These are phyloP conservation scores for Crocodylus rhombifer DNA, from an alignment of 2,797 vertebrate genomes.

Conservation along the genomic window DNA sequence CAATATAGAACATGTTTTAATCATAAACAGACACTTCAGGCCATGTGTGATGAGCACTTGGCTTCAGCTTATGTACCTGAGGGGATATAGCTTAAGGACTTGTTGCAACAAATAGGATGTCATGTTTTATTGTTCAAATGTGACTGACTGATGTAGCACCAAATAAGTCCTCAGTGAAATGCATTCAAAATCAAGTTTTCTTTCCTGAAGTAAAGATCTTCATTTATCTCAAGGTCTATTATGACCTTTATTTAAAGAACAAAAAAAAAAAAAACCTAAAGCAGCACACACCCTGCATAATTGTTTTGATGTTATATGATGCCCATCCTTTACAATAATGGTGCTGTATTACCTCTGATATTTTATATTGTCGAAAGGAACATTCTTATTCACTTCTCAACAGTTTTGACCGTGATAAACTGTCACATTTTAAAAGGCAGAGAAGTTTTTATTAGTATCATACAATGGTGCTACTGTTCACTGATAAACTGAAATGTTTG, in stretches of 20 bases:
- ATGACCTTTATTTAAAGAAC: not conserved
- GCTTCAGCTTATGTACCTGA: conserved; percentile 8
- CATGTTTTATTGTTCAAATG: not conserved
- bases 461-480: not conserved
- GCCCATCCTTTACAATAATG: not conserved
- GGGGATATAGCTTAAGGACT: conserved; percentile 9
- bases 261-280: not conserved
- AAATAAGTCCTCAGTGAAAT: conserved; percentile 1
- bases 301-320: not conserved
- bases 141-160: not conserved
- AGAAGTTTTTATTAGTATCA: not conserved
- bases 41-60: not conserved
- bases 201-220: not conserved
- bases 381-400: not conserved
- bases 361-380: not conserved
- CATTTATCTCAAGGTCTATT: not conserved
- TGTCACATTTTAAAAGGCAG: not conserved
- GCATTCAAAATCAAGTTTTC: not conserved
- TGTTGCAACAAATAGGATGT: conserved; percentile 6
- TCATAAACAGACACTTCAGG: conserved; percentile 26
- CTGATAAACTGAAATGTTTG: conserved; percentile 25
- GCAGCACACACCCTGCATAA: not conserved
- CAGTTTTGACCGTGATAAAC: not conserved
- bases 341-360: not conserved
- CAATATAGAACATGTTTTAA: conserved; percentile 53